Evolutionary conservation across 92 coral and sea anemone species (phyloP), one percentile per base, ranked within the genome.

Genomic region (Bergia puertoricense): DNA sequence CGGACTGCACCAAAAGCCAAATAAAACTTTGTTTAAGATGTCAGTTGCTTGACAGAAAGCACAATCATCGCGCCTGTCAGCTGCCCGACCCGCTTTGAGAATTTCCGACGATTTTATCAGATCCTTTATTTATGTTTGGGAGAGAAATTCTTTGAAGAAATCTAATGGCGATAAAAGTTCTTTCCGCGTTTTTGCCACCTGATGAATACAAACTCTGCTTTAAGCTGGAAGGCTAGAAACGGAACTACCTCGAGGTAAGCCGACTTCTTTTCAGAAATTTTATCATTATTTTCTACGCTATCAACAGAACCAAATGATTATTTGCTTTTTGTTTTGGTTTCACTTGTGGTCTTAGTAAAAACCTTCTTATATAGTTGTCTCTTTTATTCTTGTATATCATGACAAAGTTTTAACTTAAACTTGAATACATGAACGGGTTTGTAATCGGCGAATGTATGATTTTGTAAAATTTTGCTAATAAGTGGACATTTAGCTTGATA

Each of bases 31-130:
- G 72, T 56, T 80, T 37, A 48, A 80, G 48, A 59, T 56, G 85
- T 80, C 85, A 80, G 14, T 80, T 57, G 11, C 37, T 56, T 80
- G 85, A 80, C 85, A 54, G 40, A 2, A 67, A 37, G 62, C 85
- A 59, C 2, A 43, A 45, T 80, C 44, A 30, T 10, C 37, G 18
- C 36, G 22, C 36, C 67, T 57, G 72, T 80, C 85, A 57, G 85
- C 85, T 80, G 85, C 20, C 40, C 16, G 36, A 56, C 14, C 2
- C 41, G 39, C 69, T 80, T 54, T 80, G 69, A 80, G 41, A 80
- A 54, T 57, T 62, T 68, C 42, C 85, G 71, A 56, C 71, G 85
- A 14, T 80, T 80, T 56, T 79, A 50, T 22, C 67, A 16, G 15
- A 56, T 54, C 69, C 9, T 57, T 5, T 36, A 14, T 57, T 80